Evolutionary conservation across 2,888 invertebrate species (phyloP).

Genomic region (Diadegma fenestrale): DNA sequence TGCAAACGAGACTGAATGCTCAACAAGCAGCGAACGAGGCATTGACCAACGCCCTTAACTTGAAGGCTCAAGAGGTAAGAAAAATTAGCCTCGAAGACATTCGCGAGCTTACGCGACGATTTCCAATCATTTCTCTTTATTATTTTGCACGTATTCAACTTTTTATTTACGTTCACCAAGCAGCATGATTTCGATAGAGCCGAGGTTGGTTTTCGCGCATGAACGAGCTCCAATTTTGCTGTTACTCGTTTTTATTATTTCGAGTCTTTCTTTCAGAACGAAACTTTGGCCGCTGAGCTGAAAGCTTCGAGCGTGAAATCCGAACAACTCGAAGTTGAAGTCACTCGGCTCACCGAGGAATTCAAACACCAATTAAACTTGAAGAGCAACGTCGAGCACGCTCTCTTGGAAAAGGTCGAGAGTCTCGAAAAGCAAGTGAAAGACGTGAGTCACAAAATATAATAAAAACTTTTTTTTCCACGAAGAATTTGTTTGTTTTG

Average conservation of each 20-base stretch:
- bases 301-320: conserved; percentile 81
- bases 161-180: conserved; percentile 68
- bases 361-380: conserved; percentile 84
- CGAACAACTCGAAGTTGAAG: conserved; percentile 83
- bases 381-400: conserved; percentile 86
- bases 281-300: conserved; percentile 84
- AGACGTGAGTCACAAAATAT: conserved; percentile 85
- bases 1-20: conserved; percentile 88
- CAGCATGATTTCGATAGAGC: conserved; percentile 79
- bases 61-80: conserved; percentile 84
- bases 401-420: conserved; percentile 86
- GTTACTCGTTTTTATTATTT: conserved; percentile 1
- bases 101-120: no score
- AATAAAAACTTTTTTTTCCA: conserved; percentile 5
- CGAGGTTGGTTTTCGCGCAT: conserved; percentile 74
- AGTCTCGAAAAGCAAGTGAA: conserved; percentile 86
- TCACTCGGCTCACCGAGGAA: conserved; percentile 75
- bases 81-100: conserved; percentile 18
- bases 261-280: conserved; percentile 78
- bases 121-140: neutral
- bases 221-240: neutral
- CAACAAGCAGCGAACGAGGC: conserved; percentile 87
- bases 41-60: conserved; percentile 83
- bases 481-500: neutral
- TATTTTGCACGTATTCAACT: conserved; percentile 53